These are phyloP conservation scores for Sebastes schlegelii DNA, from an alignment of 2,113 vertebrate genomes.

Conservation along the genomic window DNA sequence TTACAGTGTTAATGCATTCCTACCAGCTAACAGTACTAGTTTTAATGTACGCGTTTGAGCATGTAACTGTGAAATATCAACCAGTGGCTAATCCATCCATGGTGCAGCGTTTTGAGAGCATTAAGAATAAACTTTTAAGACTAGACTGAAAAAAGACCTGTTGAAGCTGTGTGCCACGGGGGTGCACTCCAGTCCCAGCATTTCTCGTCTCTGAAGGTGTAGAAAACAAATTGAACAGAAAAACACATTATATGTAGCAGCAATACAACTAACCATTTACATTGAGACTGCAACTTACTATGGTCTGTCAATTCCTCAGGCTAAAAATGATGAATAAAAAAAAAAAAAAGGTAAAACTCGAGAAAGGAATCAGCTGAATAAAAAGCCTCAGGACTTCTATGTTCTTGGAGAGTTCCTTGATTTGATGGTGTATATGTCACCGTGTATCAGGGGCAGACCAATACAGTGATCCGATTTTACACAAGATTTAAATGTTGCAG, in stretches of 20 bases:
- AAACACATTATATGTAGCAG: constrained; percentile 49
- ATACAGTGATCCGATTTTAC: background rate
- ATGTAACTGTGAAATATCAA: background rate
- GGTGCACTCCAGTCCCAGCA: background rate
- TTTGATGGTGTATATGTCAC: background rate
- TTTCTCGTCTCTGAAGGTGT: background rate
- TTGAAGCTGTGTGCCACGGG: background rate
- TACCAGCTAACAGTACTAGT: constrained; percentile 9
- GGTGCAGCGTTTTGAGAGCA: constrained; percentile 9
- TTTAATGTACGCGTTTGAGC: background rate
- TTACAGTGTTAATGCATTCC: background rate
- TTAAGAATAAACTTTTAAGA: constrained; percentile 12
- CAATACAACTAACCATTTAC: constrained; percentile 43
- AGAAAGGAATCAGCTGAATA: background rate
- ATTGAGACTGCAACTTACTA: constrained; percentile 35
- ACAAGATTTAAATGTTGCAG: too few relatives aligned
- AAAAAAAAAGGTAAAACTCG: background rate
- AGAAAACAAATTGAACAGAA: background rate
- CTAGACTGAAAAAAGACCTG: background rate
- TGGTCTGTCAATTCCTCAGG: constrained; percentile 10
- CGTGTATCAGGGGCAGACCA: background rate
- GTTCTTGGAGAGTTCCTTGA: background rate
- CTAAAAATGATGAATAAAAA: background rate
- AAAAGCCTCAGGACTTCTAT: background rate
- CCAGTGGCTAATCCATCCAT: background rate